phyloP scores from a whole-genome alignment of 2,113 vertebrate genomes.

The Ginglymostoma cirratum region DNA sequence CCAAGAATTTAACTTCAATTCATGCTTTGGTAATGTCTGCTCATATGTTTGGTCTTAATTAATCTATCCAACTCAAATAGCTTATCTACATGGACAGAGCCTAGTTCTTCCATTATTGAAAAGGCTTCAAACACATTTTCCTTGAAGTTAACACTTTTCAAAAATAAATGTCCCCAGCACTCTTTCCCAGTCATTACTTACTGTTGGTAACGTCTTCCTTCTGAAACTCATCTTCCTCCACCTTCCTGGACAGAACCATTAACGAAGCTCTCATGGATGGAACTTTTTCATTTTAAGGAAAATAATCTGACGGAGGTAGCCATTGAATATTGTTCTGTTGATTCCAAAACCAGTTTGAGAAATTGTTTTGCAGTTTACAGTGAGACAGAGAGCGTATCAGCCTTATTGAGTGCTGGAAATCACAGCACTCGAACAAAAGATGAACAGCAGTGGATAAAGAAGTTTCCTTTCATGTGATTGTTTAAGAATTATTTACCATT shows the following conservation, averaged over 20 bases:
- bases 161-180: background rate
- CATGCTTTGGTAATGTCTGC: background rate
- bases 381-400: background rate
- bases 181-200: background rate
- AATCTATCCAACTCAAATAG: too few species aligned
- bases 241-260: background rate
- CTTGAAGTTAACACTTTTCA: too few species aligned
- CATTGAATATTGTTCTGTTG: background rate
- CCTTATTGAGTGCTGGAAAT: background rate
- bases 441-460: background rate
- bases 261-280: too few species aligned
- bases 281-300: background rate
- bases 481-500: background rate
- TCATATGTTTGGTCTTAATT: background rate
- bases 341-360: background rate
- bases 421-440: background rate
- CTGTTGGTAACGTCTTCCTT: background rate
- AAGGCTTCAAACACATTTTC: too few species aligned
- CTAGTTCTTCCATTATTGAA: too few species aligned
- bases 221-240: background rate
- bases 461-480: background rate
- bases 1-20: background rate
- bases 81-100: too few species aligned
- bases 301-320: background rate
- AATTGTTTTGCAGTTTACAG: background rate